Evolutionary conservation across 35 echinoderm and acorn worm genomes (phyloP), one percentile per base, ranked within the genome.

Genomic region (Amphiura filiformis): DNA sequence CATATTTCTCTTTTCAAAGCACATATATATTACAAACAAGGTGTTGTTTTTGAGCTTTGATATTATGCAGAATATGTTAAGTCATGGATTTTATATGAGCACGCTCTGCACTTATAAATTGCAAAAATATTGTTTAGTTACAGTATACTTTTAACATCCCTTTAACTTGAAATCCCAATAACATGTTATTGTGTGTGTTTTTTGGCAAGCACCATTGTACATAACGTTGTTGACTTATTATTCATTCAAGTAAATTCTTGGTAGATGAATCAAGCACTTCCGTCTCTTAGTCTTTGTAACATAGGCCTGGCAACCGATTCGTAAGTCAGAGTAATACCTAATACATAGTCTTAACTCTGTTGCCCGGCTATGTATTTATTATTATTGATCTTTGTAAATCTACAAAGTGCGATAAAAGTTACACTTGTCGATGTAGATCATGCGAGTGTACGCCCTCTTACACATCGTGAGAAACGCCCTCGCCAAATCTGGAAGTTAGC

Each of bases 211-310:
- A 70, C 61, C 7, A 26, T 11, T 70, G 61, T 70, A 70, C 26
- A 70, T 70, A 70, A 30, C 61, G 26, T 15, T 70, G 9, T 15
- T 70, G 17, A 70, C 7, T 52, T 52, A 20, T 20, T 52, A 70
- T 23, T 70, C 61, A 13, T 70, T 18, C 26, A 70, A n/a, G n/a
- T n/a, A n/a, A n/a, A n/a, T n/a, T n/a, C n/a, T n/a, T n/a, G n/a
- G n/a, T n/a, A n/a, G n/a, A n/a, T n/a, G 61, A 70, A 70, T 70
- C 61, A 11, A 70, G 61, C 61, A 70, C 61, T 70, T 70, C 61
- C 61, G 61, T 70, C 61, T 70, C 2, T 23, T 15, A 11, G 61
- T 70, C 61, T n/a, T n/a, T 70, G 61, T 70, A 70, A 47, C 4
- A 17, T 47, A 47, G 41, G 17, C 41, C 41, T 4, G 41, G 41